These are phyloP conservation scores for Leptopilina boulardi DNA, from an alignment of 1,140 invertebrate species.

Conservation along the genomic window DNA sequence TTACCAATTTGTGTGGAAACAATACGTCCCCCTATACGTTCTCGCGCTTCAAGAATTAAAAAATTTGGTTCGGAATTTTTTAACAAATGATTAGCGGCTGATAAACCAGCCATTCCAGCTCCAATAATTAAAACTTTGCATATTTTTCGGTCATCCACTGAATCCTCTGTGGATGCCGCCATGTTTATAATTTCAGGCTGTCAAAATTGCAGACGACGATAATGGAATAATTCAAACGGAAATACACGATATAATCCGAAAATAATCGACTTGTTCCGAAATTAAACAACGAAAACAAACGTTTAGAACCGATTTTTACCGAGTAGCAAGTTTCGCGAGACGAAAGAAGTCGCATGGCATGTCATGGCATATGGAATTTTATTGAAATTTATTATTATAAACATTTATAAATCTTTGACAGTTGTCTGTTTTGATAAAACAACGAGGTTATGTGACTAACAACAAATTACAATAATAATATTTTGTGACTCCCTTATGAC, in stretches of 20 bases:
- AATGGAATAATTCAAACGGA: too few relatives aligned
- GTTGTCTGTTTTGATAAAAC: constrained; percentile 20
- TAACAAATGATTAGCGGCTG: constrained; percentile 88
- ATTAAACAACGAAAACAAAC: not conserved
- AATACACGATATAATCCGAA: not conserved
- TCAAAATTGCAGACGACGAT: constrained; percentile 32
- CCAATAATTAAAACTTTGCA: constrained; percentile 90
- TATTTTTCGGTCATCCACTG: constrained; percentile 66
- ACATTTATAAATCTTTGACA: not conserved
- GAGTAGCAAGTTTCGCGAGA: not conserved
- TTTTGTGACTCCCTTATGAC: constrained; percentile 44
- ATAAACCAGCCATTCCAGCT: constrained; percentile 90
- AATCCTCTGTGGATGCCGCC: constrained; percentile 69
- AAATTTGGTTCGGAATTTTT: constrained; percentile 89
- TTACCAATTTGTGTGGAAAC: constrained; percentile 84
- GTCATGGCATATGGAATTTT: not conserved
- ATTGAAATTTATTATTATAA: not conserved
- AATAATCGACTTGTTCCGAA: not conserved
- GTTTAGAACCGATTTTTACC: not conserved
- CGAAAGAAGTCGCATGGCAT: constrained; percentile 22
- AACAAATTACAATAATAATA: not conserved
- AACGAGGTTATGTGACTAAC: constrained; percentile 34
- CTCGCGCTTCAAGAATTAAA: constrained; percentile 87
- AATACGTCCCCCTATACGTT: constrained; percentile 88
- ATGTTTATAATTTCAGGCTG: constrained; percentile 61